These are phyloP conservation scores for Hemiscyllium ocellatum DNA, from an alignment of 2,113 vertebrate species.

Conservation along the genomic window DNA sequence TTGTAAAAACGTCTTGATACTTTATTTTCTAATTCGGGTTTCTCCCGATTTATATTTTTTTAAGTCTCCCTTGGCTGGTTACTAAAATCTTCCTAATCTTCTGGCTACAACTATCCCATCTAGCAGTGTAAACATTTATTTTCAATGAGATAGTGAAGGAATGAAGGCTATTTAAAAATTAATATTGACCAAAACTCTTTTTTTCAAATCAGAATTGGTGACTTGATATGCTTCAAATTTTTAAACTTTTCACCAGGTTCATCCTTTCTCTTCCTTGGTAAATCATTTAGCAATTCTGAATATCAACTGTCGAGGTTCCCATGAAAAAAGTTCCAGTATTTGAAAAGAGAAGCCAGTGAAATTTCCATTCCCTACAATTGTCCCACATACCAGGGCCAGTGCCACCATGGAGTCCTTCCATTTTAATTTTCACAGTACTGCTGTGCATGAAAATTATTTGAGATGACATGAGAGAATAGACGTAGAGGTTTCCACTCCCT, in stretches of 20 bases:
- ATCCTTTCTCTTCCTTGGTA: background rate
- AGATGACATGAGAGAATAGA: background rate
- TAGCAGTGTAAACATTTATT: no score
- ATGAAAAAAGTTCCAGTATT: background rate
- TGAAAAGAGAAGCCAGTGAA: background rate
- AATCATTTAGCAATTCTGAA: background rate
- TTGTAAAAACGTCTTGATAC: no score
- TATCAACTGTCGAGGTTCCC: background rate
- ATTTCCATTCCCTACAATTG: background rate
- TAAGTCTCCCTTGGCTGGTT: no score
- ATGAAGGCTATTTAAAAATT: background rate
- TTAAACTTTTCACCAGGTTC: no score
- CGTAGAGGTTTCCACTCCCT: background rate
- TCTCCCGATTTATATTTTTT: no score
- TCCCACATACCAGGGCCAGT: background rate
- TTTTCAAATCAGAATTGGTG: background rate
- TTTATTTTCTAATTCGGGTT: no score
- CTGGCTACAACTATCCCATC: no score
- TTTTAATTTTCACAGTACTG: slow-evolving; percentile 18
- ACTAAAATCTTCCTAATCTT: no score
- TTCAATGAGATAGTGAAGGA: no score
- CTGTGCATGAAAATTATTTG: slow-evolving; percentile 31
- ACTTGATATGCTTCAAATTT: background rate
- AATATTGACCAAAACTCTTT: background rate
- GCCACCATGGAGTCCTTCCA: background rate